phyloP scores from a whole-genome alignment of 1,140 invertebrate genomes.

The Halesus radiatus region DNA sequence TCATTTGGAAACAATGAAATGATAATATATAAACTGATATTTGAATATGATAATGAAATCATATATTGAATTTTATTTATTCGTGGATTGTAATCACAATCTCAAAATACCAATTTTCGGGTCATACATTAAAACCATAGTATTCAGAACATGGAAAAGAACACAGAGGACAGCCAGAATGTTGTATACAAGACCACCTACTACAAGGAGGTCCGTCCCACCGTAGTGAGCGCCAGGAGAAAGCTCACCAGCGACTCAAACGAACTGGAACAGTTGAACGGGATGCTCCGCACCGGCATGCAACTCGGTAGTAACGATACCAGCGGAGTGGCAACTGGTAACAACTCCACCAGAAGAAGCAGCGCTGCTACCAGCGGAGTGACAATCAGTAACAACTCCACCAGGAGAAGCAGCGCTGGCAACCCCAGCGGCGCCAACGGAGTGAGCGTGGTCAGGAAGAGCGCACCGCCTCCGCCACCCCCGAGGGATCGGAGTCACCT shows the following conservation, averaged over 20 bases:
- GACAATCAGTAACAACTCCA: not conserved
- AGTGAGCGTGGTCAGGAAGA: not conserved
- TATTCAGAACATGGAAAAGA: slow-evolving; percentile 18
- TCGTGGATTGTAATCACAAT: too few relatives aligned
- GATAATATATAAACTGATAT: too few relatives aligned
- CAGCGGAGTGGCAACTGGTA: too few relatives aligned
- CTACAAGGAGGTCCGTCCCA: slow-evolving; percentile 15
- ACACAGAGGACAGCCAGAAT: slow-evolving; percentile 35
- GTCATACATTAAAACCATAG: not conserved
- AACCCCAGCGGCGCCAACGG: too few relatives aligned
- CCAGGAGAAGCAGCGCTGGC: too few relatives aligned
- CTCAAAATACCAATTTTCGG: too few relatives aligned
- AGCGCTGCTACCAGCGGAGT: too few relatives aligned
- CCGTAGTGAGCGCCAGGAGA: slow-evolving; percentile 1
- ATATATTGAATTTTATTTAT: too few relatives aligned
- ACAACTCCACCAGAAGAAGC: too few relatives aligned
- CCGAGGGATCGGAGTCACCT: slow-evolving; percentile 4
- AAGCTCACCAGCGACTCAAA: slow-evolving; percentile 3
- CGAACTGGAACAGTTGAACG: slow-evolving; percentile 19
- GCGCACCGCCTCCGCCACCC: slow-evolving; percentile 2
- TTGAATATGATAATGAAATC: too few relatives aligned
- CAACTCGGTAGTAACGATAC: not conserved
- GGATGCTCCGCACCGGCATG: not conserved
- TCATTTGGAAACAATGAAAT: too few relatives aligned
- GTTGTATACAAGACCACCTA: slow-evolving; percentile 53